These are phyloP conservation scores for Micrasema longulum DNA, from an alignment of 1,140 invertebrate genomes.

Conservation along the genomic window DNA sequence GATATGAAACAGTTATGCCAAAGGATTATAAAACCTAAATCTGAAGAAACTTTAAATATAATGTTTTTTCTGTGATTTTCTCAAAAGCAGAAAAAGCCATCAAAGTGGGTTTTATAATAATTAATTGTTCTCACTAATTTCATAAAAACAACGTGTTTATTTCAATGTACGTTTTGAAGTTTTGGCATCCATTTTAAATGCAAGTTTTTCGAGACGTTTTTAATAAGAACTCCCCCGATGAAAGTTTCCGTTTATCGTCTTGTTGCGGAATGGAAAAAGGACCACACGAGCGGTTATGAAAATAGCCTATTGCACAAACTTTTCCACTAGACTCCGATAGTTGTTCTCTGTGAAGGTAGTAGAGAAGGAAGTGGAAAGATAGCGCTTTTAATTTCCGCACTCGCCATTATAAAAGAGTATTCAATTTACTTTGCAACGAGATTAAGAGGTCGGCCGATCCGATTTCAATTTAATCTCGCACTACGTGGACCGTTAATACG, in stretches of 20 bases:
- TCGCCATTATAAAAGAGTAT: constrained; percentile 46
- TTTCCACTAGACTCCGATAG: constrained; percentile 27
- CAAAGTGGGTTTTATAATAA: too few relatives aligned
- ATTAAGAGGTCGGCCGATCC: constrained; percentile 20
- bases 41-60: too few relatives aligned
- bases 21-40: too few relatives aligned
- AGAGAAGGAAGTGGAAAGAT: constrained; percentile 22
- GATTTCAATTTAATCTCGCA: constrained; percentile 42
- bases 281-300: constrained; percentile 21
- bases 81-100: too few relatives aligned
- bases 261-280: constrained; percentile 15
- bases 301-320: constrained; percentile 30
- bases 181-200: constrained; percentile 2
- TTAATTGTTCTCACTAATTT: too few relatives aligned
- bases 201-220: constrained; percentile 9
- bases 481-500: constrained; percentile 5
- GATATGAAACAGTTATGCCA: too few relatives aligned
- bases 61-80: too few relatives aligned
- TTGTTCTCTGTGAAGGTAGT: constrained; percentile 5
- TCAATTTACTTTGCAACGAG: constrained; percentile 43
- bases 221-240: constrained; percentile 18
- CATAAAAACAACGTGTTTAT: neutral
- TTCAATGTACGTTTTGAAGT: neutral
- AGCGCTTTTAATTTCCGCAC: constrained; percentile 51
- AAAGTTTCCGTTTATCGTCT: constrained; percentile 31